These are phyloP conservation scores for Sesia bembeciformis DNA, from an alignment of 2,888 invertebrate genomes.

Conservation along the genomic window DNA sequence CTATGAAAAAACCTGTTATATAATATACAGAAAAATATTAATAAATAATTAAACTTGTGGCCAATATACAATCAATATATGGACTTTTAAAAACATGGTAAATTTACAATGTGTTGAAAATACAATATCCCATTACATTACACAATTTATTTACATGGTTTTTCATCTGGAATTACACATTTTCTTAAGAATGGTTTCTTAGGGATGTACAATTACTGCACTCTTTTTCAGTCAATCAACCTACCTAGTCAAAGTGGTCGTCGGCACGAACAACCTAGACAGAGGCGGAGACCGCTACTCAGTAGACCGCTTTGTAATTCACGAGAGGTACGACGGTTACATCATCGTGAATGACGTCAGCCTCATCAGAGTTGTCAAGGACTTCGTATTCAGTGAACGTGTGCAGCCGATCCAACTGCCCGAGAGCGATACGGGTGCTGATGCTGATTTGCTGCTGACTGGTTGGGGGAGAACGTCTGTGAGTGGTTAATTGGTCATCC, in stretches of 20 bases:
- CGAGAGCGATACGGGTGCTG: conserved; percentile 31
- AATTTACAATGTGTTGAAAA: no score
- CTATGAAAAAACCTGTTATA: no score
- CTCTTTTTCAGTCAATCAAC: conserved; percentile 14
- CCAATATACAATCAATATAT: no score
- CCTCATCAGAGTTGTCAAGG: conserved; percentile 34
- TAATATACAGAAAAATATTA: no score
- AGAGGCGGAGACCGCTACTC: conserved; percentile 48
- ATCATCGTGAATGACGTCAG: conserved; percentile 59
- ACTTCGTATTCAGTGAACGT: conserved; percentile 36
- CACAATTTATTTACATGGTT: no score
- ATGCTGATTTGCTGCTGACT: conserved; percentile 40
- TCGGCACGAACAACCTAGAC: conserved; percentile 59
- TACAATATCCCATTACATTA: no score
- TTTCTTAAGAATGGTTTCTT: no score
- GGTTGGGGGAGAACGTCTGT: conserved; percentile 67
- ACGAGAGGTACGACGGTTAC: conserved; percentile 43
- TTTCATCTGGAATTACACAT: no score
- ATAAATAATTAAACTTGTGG: no score
- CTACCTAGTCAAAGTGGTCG: conserved; percentile 35
- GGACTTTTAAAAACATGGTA: no score
- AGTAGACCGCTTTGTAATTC: conserved; percentile 45
- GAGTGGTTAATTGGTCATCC: conserved; percentile 14
- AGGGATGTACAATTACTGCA: neutral
- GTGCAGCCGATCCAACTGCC: conserved; percentile 50